Percentiles rank a stretch among this genome's conserved stretches.
Conservation (phyloP, 1,140 invertebrate genomes). For the Agrypnia vestita region DNA sequence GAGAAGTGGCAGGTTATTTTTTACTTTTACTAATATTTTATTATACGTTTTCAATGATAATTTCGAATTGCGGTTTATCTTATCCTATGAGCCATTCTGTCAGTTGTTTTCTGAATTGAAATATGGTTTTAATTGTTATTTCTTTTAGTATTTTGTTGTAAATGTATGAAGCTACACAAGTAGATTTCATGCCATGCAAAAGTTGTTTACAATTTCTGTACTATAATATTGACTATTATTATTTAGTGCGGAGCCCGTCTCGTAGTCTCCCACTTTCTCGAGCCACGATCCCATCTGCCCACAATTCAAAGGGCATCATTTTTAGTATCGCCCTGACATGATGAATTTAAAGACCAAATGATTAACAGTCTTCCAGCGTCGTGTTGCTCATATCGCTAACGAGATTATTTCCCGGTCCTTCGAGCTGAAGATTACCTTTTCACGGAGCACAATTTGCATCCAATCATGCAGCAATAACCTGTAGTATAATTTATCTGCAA, state of each 20-base stretch:
- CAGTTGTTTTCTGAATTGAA: too few species aligned
- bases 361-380: slow-evolving; percentile 7
- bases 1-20: too few species aligned
- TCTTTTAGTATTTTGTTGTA: too few species aligned
- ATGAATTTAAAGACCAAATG: slow-evolving; percentile 21
- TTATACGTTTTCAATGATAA: too few species aligned
- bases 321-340: background rate
- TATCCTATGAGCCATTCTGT: too few species aligned
- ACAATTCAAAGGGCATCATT: background rate
- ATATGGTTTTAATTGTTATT: too few species aligned
- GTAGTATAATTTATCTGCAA: slow-evolving; percentile 13
- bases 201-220: too few species aligned
- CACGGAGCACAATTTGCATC: background rate
- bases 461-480: slow-evolving; percentile 5
- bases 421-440: background rate
- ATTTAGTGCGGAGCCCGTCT: background rate
- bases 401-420: slow-evolving; percentile 6
- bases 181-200: too few species aligned
- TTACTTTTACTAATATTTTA: too few species aligned
- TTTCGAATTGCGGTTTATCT: too few species aligned
- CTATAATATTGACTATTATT: too few species aligned
- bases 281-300: background rate
- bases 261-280: background rate
- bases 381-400: background rate
- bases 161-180: too few species aligned